Evolutionary conservation across 2,113 vertebrate genomes (phyloP).

Genomic region (Patagioenas fasciata): DNA sequence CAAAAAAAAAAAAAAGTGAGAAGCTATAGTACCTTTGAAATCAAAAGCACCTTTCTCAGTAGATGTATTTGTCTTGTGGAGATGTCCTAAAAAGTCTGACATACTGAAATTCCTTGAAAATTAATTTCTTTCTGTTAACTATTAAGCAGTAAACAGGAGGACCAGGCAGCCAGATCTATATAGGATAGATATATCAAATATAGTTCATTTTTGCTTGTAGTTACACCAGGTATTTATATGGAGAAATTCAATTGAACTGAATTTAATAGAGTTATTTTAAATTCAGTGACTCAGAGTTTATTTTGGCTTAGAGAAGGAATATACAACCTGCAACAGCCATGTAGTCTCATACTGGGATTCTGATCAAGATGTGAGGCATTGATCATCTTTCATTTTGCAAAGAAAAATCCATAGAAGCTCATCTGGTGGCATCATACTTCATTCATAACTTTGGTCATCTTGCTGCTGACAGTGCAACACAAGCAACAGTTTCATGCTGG

Average conservation of each 20-base stretch:
- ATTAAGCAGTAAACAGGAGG: neutral
- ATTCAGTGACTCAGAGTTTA: neutral
- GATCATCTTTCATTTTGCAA: neutral
- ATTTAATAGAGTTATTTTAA: neutral
- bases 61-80: neutral
- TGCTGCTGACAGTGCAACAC: neutral
- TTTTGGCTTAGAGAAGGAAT: neutral
- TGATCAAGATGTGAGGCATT: neutral
- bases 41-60: neutral
- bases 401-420: neutral
- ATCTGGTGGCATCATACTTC: neutral
- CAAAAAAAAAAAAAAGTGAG: conserved; percentile 1
- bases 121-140: neutral
- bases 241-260: neutral
- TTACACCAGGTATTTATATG: neutral
- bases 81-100: neutral
- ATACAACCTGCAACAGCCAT: neutral
- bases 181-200: neutral
- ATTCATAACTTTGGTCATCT: neutral
- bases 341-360: neutral
- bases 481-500: neutral
- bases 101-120: neutral
- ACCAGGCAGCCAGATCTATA: neutral
- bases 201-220: neutral
- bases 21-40: neutral